Evolutionary conservation across 2,797 vertebrate genomes (phyloP).

Genomic region (Siniperca obscura): DNA sequence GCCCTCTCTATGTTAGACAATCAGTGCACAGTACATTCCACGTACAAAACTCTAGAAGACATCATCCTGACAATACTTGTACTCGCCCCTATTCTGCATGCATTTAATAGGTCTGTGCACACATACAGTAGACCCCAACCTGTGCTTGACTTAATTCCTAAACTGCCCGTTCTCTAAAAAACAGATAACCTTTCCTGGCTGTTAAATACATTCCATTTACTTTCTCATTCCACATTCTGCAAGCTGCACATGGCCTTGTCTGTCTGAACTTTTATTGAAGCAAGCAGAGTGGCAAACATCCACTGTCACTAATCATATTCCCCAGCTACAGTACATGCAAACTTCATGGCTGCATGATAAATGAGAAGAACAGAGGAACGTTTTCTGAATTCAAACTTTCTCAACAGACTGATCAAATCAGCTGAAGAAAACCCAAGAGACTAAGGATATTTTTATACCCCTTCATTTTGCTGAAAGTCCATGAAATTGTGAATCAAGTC

Average conservation of each 20-base stretch:
- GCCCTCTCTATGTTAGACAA: background rate
- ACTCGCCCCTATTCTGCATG: background rate
- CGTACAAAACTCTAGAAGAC: background rate
- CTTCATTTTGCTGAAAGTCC: background rate
- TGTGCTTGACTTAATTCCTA: background rate
- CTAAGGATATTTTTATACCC: background rate
- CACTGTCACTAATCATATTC: background rate
- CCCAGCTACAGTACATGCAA: background rate
- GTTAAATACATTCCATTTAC: background rate
- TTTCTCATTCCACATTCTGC: background rate
- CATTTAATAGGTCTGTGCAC: background rate
- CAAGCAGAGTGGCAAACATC: background rate
- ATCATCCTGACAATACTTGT: background rate
- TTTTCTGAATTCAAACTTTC: conserved; percentile 22
- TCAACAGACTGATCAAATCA: conserved; percentile 12
- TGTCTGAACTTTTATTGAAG: background rate
- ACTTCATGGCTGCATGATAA: conserved; percentile 6
- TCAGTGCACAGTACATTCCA: background rate
- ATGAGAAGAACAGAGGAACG: background rate
- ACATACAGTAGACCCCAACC: background rate
- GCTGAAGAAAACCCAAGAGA: conserved; percentile 9
- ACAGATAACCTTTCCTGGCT: background rate
- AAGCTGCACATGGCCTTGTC: background rate
- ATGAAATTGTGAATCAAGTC: conserved; percentile 27
- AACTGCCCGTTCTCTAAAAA: background rate